phyloP scores from a whole-genome alignment of 2,113 vertebrate species.

The Emberiza fucata region DNA sequence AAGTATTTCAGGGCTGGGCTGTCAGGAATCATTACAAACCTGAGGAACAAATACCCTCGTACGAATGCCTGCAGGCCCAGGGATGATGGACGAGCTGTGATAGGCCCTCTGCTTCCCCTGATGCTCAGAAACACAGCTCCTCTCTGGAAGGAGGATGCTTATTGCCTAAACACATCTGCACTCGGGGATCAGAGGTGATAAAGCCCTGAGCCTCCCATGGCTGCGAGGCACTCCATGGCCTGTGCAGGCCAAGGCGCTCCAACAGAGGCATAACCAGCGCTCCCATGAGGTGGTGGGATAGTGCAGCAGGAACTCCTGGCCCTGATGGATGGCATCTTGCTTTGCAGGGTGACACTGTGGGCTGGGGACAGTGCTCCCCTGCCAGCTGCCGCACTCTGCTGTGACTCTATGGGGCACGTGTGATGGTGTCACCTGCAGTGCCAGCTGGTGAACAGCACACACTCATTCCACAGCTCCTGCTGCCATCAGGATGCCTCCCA shows the following conservation, averaged over 20 bases:
- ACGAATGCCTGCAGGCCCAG: not conserved
- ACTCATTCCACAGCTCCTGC: not conserved
- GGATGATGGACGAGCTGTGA: not conserved
- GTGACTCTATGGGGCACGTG: accelerated
- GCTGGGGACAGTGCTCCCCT: accelerated
- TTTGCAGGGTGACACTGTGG: accelerated
- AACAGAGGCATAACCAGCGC: too few species aligned
- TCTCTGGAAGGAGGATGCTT: not conserved
- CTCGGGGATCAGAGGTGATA: not conserved
- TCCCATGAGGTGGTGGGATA: not conserved
- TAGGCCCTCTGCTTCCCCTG: not conserved
- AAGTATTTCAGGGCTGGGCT: slow-evolving; percentile 25
- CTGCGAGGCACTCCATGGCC: not conserved
- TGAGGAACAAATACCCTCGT: not conserved
- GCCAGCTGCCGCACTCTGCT: not conserved
- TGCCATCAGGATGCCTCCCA: not conserved
- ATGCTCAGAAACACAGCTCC: not conserved
- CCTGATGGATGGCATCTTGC: not conserved
- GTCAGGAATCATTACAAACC: slow-evolving; percentile 53
- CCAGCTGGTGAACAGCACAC: accelerated
- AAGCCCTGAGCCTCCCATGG: not conserved
- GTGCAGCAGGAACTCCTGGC: not conserved
- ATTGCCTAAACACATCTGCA: not conserved
- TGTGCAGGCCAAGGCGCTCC: not conserved
- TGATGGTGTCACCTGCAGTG: accelerated